Percentiles rank a stretch among this genome's conserved stretches.
Conservation (phyloP, 2,888 invertebrate species). For the Trachelus tabidus region DNA sequence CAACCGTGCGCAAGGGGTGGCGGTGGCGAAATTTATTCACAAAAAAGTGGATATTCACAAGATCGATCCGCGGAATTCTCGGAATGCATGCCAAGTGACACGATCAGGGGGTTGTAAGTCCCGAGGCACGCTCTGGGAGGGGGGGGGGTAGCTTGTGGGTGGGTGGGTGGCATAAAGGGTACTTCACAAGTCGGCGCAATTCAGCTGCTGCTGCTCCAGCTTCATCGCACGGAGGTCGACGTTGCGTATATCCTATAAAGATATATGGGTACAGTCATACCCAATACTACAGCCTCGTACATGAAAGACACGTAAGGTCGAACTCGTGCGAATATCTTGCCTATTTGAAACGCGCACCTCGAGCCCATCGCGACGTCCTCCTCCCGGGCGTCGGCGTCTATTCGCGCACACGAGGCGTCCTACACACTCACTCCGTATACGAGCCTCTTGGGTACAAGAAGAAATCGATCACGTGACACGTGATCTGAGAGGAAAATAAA, state of each 20-base stretch:
- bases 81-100: conserved; percentile 5
- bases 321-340: not conserved
- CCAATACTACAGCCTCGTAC: not conserved
- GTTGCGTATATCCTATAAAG: not conserved
- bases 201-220: not conserved
- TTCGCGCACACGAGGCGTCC: not conserved
- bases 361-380: not conserved
- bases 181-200: not conserved
- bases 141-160: not conserved
- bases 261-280: not conserved
- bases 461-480: not conserved
- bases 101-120: not conserved
- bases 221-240: not conserved
- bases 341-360: not conserved
- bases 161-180: not conserved
- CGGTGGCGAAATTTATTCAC: not conserved
- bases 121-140: not conserved
- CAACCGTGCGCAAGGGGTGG: not conserved
- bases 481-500: not conserved
- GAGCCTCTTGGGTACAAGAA: not conserved
- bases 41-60: not conserved
- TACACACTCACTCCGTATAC: not conserved
- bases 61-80: not conserved
- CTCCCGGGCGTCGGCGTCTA: not conserved
- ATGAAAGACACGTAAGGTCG: not conserved